Evolutionary conservation across 1,140 invertebrate species (phyloP), one percentile per base, ranked within the genome.

Genomic region (Drosophila mayri): DNA sequence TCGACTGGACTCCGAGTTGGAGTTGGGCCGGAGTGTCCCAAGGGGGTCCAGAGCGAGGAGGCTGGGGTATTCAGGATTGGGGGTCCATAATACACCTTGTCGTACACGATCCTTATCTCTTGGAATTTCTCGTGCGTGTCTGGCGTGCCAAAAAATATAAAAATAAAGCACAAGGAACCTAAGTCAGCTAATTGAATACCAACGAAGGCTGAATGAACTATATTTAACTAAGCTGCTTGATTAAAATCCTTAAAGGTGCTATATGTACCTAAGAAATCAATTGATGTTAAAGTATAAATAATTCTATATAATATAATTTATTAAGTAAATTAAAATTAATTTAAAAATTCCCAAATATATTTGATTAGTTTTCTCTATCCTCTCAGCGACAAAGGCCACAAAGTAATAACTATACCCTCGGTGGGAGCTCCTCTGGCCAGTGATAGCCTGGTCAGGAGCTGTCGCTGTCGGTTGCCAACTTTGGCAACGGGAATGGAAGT

Each of bases 41-140:
- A 41, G 58, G 64, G 59, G 59, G 58, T 38, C 52, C 61, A 41
- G 54, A 20, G n/a, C 8, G 7, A 32, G 64, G 63, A 30, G 28
- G 28, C 28, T 30, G 28, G 32, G 40, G 67, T 32, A 46, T 47
- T 30, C 50, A 28, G 68, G 68, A 72, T 64, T 79, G 73, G 68
- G 84, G 83, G 76, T 87, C 87, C 87, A 91, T 91, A 91, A 91
- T 91, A 91, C 87, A 91, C 87, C 87, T 91, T 91, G 87, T 91
- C 87, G 87, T 91, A 91, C 87, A 91, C 87, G 87, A 91, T 91
- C 79, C 87, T 91, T 91, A 91, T 91, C 87, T 90, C 86, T 91
- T 80, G 84, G 84, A 88, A 88, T 88, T 88, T 88, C 81, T 90
- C 81, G 84, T 88, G 84, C 85, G 84, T 88, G 84, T 88, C 72